These are phyloP conservation scores for Calidris pugnax DNA, from an alignment of 2,113 vertebrate genomes.

Conservation along the genomic window DNA sequence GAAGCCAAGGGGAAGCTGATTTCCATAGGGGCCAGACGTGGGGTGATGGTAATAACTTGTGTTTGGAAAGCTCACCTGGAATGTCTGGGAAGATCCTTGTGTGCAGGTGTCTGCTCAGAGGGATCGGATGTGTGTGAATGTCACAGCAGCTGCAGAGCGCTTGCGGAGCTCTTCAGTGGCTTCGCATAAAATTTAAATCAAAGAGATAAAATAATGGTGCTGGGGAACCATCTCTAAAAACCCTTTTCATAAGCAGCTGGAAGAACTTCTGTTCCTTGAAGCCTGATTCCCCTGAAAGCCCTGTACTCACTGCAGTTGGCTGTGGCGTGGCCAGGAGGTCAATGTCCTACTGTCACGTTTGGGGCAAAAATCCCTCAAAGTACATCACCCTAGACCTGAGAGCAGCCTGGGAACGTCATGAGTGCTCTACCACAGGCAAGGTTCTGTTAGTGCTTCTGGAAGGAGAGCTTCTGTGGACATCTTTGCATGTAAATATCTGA, in stretches of 20 bases:
- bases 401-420: rapidly evolving
- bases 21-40: background rate
- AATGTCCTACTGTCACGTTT: background rate
- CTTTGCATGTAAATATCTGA: background rate
- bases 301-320: background rate
- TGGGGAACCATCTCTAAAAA: background rate
- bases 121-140: background rate
- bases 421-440: too few relatives aligned
- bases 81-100: background rate
- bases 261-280: background rate
- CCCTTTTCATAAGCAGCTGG: background rate
- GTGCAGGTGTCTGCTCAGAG: background rate
- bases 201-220: background rate
- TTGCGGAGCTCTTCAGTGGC: background rate
- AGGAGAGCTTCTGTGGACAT: background rate
- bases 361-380: background rate
- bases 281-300: background rate
- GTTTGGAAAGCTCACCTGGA: background rate
- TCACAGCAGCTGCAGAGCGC: background rate
- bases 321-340: background rate
- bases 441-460: background rate
- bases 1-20: background rate
- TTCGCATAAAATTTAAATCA: background rate
- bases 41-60: background rate
- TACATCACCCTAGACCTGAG: background rate